These are phyloP conservation scores for Scaptomyza reducta DNA, from an alignment of 2,888 invertebrate genomes.

Conservation along the genomic window DNA sequence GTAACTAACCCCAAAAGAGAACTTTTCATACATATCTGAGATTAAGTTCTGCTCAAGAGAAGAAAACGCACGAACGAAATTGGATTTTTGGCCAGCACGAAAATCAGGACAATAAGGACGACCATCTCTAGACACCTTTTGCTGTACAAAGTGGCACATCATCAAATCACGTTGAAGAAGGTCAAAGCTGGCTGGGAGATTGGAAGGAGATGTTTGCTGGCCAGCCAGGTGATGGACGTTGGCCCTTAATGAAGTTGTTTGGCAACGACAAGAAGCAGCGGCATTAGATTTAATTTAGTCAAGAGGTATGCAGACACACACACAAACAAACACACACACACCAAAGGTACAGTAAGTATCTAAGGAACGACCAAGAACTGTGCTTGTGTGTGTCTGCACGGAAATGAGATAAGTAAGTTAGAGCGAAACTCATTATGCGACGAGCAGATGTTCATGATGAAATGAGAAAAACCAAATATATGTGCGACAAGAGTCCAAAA, in stretches of 20 bases:
- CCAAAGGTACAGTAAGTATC: conserved; percentile 29
- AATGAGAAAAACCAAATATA: conserved; percentile 8
- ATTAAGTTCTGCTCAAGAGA: background rate
- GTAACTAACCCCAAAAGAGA: background rate
- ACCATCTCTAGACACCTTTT: conserved; percentile 3
- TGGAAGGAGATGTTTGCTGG: background rate
- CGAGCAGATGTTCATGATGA: conserved; percentile 6
- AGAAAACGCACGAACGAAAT: background rate
- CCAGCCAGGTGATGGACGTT: conserved; percentile 20
- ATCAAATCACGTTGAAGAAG: conserved; percentile 38
- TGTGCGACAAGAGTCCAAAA: conserved; percentile 8
- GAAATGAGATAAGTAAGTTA: conserved; percentile 53
- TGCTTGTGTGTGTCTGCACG: conserved; percentile 15
- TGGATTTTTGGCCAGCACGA: background rate
- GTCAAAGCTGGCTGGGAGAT: background rate
- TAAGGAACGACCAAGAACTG: conserved; percentile 26
- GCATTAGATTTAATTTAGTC: conserved; percentile 66
- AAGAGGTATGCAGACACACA: conserved; percentile 62
- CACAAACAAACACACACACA: conserved; percentile 29
- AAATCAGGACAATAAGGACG: background rate
- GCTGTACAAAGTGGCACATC: conserved; percentile 44
- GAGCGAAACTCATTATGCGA: conserved; percentile 43
- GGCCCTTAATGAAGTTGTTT: conserved; percentile 67
- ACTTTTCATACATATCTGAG: background rate
- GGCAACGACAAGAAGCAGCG: conserved; percentile 36